Evolutionary conservation across 2,113 vertebrate species (phyloP).

Genomic region (Zingel zingel): DNA sequence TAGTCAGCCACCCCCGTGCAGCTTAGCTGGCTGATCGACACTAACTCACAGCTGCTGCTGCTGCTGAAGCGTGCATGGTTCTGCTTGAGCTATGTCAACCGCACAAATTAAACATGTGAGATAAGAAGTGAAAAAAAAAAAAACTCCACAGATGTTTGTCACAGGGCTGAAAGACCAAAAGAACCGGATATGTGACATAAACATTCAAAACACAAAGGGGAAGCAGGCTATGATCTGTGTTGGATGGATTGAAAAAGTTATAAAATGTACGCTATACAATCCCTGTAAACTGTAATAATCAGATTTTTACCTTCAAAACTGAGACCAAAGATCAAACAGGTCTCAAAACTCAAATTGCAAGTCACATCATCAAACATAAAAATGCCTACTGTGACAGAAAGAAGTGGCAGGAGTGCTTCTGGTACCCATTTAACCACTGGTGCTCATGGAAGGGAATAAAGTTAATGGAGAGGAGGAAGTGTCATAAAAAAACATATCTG

Average conservation of each 20-base stretch:
- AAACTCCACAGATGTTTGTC: constrained; percentile 60
- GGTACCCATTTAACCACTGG: no score
- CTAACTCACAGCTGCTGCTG: constrained; percentile 60
- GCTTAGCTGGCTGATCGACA: constrained; percentile 58
- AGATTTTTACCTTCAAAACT: neutral
- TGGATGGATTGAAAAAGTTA: constrained; percentile 8
- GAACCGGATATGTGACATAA: constrained; percentile 64
- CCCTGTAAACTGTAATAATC: neutral
- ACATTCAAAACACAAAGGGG: constrained; percentile 57
- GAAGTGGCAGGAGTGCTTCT: no score
- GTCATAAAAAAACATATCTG: no score
- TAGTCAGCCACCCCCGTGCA: constrained; percentile 71
- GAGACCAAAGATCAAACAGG: neutral
- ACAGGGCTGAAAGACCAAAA: constrained; percentile 40
- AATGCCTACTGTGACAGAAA: no score
- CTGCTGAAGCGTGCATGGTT: constrained; percentile 21
- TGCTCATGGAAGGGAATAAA: no score
- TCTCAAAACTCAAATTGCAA: neutral
- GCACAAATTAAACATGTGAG: constrained; percentile 54
- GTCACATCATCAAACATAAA: neutral
- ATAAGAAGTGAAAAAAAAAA: constrained; percentile 39
- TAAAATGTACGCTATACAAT: neutral
- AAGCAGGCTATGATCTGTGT: constrained; percentile 27
- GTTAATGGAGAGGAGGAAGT: no score
- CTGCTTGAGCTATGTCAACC: constrained; percentile 40